Evolutionary conservation across 2,113 vertebrate species (phyloP).

Genomic region (Malaclemys terrapin): DNA sequence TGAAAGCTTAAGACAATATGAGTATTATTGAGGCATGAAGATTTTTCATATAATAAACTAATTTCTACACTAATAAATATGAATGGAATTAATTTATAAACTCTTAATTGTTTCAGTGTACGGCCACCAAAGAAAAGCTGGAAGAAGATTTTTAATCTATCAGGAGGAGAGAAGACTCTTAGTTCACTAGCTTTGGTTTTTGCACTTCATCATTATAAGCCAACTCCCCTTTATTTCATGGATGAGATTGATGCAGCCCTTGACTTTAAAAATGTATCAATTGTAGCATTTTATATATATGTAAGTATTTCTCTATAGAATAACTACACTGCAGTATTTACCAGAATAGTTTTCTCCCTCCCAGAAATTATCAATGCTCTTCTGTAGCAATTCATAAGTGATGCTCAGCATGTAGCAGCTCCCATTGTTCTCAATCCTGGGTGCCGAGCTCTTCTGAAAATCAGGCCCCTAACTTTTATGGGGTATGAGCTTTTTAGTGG

Average conservation of each 20-base stretch:
- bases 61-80: background rate
- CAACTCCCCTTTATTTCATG: conserved; percentile 98
- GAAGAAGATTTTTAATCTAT: conserved; percentile 99
- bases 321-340: background rate
- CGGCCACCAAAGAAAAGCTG: conserved; percentile 98
- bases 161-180: conserved; percentile 97
- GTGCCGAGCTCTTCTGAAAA: background rate
- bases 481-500: background rate
- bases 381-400: background rate
- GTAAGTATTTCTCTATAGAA: conserved; percentile 81
- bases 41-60: background rate
- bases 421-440: background rate
- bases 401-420: background rate
- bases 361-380: background rate
- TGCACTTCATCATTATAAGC: conserved; percentile 97
- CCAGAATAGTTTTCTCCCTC: rapidly evolving
- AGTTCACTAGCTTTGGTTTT: conserved; percentile 97
- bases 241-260: conserved; percentile 98
- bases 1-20: rapidly evolving
- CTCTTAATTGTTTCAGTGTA: conserved; percentile 82
- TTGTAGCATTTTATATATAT: conserved; percentile 97
- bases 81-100: background rate
- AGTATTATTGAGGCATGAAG: background rate
- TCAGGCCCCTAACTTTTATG: background rate
- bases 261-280: conserved; percentile 99